Conservation (phyloP, 2,888 invertebrate species). For the Platerodrilus igneus region DNA sequence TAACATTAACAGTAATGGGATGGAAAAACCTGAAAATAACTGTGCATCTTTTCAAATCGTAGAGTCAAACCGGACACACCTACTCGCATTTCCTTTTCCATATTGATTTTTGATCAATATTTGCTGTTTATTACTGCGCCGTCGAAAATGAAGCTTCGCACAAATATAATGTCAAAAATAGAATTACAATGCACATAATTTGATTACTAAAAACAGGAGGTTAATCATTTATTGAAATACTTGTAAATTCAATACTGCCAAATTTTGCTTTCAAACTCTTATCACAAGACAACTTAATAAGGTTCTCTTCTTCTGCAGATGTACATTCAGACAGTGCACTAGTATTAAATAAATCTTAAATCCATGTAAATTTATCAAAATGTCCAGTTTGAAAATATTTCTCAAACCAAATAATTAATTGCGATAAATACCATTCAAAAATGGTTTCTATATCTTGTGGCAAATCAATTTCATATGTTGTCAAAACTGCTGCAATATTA, state of each 20-base stretch:
- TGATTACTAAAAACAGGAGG: slow-evolving; percentile 4
- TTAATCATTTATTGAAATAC: slow-evolving; percentile 11
- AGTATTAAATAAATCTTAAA: slow-evolving; percentile 7
- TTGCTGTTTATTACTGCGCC: slow-evolving; percentile 15
- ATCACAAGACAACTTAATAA: slow-evolving; percentile 7
- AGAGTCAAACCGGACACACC: slow-evolving; percentile 1
- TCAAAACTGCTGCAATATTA: background rate
- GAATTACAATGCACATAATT: slow-evolving; percentile 2
- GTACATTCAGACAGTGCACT: slow-evolving; percentile 8
- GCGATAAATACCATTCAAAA: slow-evolving; percentile 10
- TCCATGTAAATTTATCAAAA: slow-evolving; percentile 10
- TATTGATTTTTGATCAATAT: slow-evolving; percentile 12
- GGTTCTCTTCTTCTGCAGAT: slow-evolving; percentile 9
- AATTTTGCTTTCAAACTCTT: too few species aligned
- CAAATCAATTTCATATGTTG: slow-evolving; percentile 2
- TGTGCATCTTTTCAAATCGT: slow-evolving; percentile 7
- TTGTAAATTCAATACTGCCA: slow-evolving; percentile 6
- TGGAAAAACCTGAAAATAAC: background rate
- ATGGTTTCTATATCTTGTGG: background rate
- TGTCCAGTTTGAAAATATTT: slow-evolving; percentile 9
- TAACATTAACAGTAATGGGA: too few species aligned
- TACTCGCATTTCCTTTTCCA: slow-evolving; percentile 15
- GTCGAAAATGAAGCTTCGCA: slow-evolving; percentile 17
- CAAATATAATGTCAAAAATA: slow-evolving; percentile 10
- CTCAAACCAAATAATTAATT: slow-evolving; percentile 9